Percentiles rank a stretch among this genome's conserved stretches.
phyloP scores from a whole-genome alignment of 2,888 invertebrate species.

The Pristionchus mayeri region DNA sequence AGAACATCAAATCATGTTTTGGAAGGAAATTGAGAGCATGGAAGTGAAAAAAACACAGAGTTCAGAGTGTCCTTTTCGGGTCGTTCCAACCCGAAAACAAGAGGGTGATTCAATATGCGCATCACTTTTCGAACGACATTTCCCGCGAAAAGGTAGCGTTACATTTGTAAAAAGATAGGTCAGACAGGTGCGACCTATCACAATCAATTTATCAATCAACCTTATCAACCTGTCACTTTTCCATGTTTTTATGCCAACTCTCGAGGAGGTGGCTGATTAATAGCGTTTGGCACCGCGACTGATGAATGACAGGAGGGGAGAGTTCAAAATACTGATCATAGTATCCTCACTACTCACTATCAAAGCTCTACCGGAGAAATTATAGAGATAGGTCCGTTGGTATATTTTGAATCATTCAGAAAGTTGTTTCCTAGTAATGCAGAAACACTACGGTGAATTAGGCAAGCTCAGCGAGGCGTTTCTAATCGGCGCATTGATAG shows the following conservation, averaged over 20 bases:
- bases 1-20: neutral
- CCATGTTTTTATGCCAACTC: conserved; percentile 1
- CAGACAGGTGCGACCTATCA: neutral
- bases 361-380: too few species aligned
- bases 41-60: neutral
- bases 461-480: neutral
- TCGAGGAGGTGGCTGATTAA: neutral
- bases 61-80: too few species aligned
- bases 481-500: neutral
- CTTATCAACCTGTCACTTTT: conserved; percentile 9
- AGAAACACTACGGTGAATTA: too few species aligned
- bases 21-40: neutral
- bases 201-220: neutral
- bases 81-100: too few species aligned
- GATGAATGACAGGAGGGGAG: neutral
- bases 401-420: too few species aligned
- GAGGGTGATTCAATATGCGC: too few species aligned
- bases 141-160: too few species aligned
- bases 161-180: neutral
- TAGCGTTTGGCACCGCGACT: neutral
- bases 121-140: too few species aligned
- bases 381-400: too few species aligned
- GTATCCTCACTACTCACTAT: too few species aligned
- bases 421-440: too few species aligned
- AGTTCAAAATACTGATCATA: neutral